Conservation (phyloP, 2,888 invertebrate genomes). For the Archips crataeganus region DNA sequence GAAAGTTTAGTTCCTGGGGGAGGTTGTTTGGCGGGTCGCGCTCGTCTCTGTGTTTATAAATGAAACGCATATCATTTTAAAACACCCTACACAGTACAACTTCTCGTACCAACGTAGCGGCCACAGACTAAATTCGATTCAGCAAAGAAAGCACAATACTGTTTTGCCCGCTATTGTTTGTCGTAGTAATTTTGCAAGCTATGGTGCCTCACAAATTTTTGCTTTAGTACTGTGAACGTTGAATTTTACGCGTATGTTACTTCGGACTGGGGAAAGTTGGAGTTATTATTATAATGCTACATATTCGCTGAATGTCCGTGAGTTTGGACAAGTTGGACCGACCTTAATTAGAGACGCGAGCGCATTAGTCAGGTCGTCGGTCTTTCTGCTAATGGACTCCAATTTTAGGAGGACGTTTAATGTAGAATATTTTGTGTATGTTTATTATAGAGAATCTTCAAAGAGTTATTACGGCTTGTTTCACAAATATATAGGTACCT, state of each 20-base stretch:
- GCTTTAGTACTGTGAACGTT: conserved; percentile 50
- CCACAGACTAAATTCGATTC: conserved; percentile 47
- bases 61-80: conserved; percentile 82
- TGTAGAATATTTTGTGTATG: neutral
- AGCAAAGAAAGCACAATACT: conserved; percentile 30
- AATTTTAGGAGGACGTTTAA: conserved; percentile 9
- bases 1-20: conserved; percentile 82
- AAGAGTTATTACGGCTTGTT: neutral
- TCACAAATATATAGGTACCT: neutral
- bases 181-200: conserved; percentile 43
- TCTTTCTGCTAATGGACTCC: conserved; percentile 36
- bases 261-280: conserved; percentile 62
- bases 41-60: conserved; percentile 81
- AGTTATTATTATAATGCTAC: conserved; percentile 66
- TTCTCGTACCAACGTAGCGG: conserved; percentile 48
- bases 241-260: conserved; percentile 56
- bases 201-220: conserved; percentile 44
- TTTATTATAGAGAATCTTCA: neutral
- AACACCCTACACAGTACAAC: conserved; percentile 64
- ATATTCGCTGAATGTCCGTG: conserved; percentile 54
- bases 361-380: conserved; percentile 54
- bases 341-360: conserved; percentile 56
- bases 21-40: conserved; percentile 77
- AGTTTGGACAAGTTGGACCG: conserved; percentile 59
- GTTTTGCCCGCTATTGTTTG: conserved; percentile 24